phyloP scores from a whole-genome alignment of 1,140 invertebrate genomes.

The Leptinotarsa lineolata region DNA sequence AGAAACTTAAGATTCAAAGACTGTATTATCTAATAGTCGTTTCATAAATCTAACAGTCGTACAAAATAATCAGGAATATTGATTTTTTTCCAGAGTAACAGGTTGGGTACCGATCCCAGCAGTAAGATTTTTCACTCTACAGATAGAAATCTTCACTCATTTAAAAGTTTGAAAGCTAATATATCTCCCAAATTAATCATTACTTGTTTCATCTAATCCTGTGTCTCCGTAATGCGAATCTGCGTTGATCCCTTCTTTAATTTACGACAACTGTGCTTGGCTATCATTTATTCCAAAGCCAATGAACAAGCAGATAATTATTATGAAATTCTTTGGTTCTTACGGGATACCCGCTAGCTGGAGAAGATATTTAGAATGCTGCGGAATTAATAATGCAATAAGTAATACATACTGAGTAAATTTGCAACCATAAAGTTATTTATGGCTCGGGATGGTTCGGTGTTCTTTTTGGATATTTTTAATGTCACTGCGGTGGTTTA shows the following conservation, averaged over 20 bases:
- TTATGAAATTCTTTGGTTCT: constrained; percentile 13
- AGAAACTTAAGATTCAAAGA: too few relatives aligned
- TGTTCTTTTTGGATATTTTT: constrained; percentile 6
- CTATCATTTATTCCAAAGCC: constrained; percentile 15
- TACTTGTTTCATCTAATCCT: neutral
- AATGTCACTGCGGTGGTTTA: neutral
- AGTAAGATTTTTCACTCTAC: too few relatives aligned
- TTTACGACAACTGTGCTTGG: constrained; percentile 10
- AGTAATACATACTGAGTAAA: constrained; percentile 19
- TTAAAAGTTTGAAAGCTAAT: neutral
- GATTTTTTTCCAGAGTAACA: too few relatives aligned
- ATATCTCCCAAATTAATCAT: neutral
- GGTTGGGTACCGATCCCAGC: too few relatives aligned
- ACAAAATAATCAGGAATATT: too few relatives aligned
- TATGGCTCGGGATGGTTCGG: constrained; percentile 9
- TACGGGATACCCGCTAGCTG: constrained; percentile 15
- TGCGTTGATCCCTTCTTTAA: neutral
- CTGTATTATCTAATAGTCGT: too few relatives aligned
- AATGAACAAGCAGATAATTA: constrained; percentile 16
- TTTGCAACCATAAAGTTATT: constrained; percentile 16
- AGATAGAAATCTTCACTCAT: too few relatives aligned
- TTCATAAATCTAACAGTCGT: too few relatives aligned
- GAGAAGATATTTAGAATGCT: constrained; percentile 11
- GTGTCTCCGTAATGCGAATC: neutral
- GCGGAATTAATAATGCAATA: constrained; percentile 18